phyloP scores from a whole-genome alignment of 2,113 vertebrate genomes.

The Mormyrus iriodes region DNA sequence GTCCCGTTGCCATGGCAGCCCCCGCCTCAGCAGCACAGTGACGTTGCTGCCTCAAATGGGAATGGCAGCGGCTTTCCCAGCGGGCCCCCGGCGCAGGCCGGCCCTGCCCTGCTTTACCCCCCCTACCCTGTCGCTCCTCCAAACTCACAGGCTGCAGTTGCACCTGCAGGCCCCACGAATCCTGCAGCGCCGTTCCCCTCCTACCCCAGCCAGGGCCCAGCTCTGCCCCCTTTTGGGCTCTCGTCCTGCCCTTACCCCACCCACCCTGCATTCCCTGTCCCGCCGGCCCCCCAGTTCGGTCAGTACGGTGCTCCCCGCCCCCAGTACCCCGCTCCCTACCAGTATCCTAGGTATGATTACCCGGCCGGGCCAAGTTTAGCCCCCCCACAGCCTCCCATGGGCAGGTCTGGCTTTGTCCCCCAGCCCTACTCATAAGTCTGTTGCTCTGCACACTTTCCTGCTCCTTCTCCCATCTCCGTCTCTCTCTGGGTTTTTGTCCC shows the following conservation, averaged over 20 bases:
- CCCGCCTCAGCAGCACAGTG: slow-evolving; percentile 34
- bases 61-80: slow-evolving; percentile 31
- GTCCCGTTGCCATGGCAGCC: slow-evolving; percentile 48
- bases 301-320: slow-evolving; percentile 51
- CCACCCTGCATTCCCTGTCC: slow-evolving; percentile 55
- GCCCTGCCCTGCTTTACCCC: slow-evolving; percentile 51
- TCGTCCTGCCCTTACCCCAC: slow-evolving; percentile 57
- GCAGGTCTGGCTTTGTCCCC: slow-evolving; percentile 61
- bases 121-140: slow-evolving; percentile 40
- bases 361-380: slow-evolving; percentile 48
- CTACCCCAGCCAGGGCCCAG: slow-evolving; percentile 50
- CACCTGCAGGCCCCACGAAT: slow-evolving; percentile 40
- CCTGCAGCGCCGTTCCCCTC: slow-evolving; percentile 48
- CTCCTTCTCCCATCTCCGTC: neutral
- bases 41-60: slow-evolving; percentile 37
- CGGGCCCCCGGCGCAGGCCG: slow-evolving; percentile 56
- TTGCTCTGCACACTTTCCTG: neutral
- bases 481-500: neutral
- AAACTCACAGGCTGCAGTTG: slow-evolving; percentile 32
- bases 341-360: slow-evolving; percentile 58
- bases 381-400: slow-evolving; percentile 54
- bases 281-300: slow-evolving; percentile 55
- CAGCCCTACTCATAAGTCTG: slow-evolving; percentile 63
- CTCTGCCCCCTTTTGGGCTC: slow-evolving; percentile 52
- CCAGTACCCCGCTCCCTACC: slow-evolving; percentile 54